These are phyloP conservation scores for Arctocebus calabarensis DNA, from an alignment of 2,797 vertebrate genomes.

Conservation along the genomic window DNA sequence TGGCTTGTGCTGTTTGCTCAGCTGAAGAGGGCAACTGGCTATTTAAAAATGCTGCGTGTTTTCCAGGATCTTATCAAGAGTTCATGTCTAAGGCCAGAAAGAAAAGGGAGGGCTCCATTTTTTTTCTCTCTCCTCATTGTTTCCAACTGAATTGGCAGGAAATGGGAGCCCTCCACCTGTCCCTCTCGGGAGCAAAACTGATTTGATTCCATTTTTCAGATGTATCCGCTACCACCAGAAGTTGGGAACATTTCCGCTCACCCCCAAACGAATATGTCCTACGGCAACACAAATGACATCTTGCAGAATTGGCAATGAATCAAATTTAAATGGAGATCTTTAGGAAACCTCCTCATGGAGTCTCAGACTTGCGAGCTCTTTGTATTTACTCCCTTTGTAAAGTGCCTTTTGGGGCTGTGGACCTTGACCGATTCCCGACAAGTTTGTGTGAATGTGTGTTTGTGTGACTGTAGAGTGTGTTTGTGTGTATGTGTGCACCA, in stretches of 20 bases:
- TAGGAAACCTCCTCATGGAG: background rate
- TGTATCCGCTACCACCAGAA: conserved; percentile 78
- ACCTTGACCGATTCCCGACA: background rate
- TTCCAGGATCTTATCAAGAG: conserved; percentile 89
- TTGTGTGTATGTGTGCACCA: background rate
- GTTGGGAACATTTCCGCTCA: conserved; percentile 68
- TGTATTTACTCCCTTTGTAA: background rate
- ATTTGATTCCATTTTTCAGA: conserved; percentile 85
- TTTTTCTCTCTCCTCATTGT: conserved; percentile 86
- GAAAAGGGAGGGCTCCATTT: conserved; percentile 87
- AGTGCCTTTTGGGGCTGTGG: background rate
- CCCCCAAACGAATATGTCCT: background rate
- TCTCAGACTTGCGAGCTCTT: background rate
- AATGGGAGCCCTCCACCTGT: conserved; percentile 88
- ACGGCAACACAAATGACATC: conserved; percentile 24
- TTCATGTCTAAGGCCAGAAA: conserved; percentile 88
- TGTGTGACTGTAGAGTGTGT: background rate
- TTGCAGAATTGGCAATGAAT: conserved; percentile 40
- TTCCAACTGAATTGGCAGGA: conserved; percentile 88
- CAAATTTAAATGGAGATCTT: background rate
- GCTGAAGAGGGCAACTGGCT: conserved; percentile 83
- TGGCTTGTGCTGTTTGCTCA: conserved; percentile 82
- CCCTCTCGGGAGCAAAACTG: conserved; percentile 83
- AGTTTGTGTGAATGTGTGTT: background rate
- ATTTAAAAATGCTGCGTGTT: conserved; percentile 82